A percentile compares a stretch with the other conserved stretches of the same genome.
phyloP scores from a whole-genome alignment of 2,113 vertebrate species.

The Orthonyx spaldingii region DNA sequence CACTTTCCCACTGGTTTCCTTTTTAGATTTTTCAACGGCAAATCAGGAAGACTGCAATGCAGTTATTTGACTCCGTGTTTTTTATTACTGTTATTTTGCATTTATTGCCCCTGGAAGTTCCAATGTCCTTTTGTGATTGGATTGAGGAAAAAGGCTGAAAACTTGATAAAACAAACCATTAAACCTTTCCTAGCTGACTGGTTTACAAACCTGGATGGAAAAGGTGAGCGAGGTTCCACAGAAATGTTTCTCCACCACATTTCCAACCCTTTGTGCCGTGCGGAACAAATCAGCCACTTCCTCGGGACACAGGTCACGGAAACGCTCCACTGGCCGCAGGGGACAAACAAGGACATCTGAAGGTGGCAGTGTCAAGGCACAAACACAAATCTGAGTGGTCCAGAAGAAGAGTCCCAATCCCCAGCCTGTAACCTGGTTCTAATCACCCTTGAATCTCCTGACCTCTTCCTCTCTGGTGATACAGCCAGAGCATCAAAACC shows the following conservation, averaged over 20 bases:
- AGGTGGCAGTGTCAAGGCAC: constrained; percentile 68
- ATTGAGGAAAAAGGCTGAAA: background rate
- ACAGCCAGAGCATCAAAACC: background rate
- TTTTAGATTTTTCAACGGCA: background rate
- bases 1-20: background rate
- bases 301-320: constrained; percentile 80
- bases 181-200: background rate
- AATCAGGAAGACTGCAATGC: background rate
- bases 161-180: background rate
- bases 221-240: constrained; percentile 85
- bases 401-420: background rate
- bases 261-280: constrained; percentile 78
- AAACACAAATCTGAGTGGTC: background rate
- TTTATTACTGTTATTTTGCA: background rate
- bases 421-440: background rate
- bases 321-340: constrained; percentile 80
- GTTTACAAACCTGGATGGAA: constrained; percentile 79
- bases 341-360: constrained; percentile 91
- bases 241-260: constrained; percentile 84
- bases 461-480: background rate
- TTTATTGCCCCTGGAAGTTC: background rate
- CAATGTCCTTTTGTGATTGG: background rate
- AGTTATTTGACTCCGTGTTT: background rate
- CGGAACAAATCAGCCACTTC: constrained; percentile 86
- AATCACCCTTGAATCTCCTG: background rate